phyloP scores from a whole-genome alignment of 2,888 invertebrate genomes.

The Chloroclysta siterata region DNA sequence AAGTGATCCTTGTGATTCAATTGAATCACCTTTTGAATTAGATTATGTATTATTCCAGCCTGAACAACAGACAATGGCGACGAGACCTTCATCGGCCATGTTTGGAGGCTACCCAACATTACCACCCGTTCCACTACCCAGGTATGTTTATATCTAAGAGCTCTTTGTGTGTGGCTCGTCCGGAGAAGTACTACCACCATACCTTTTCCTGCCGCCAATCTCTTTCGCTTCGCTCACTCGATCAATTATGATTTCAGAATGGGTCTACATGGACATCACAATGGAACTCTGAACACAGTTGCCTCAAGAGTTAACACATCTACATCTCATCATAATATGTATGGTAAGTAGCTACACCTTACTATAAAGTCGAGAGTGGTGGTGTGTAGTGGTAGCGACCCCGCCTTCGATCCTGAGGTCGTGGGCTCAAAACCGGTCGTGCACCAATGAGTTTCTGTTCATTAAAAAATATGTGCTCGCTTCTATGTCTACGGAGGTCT shows the following conservation, averaged over 20 bases:
- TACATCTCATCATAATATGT: slow-evolving; percentile 71
- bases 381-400: too few relatives aligned
- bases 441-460: background rate
- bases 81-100: slow-evolving; percentile 92
- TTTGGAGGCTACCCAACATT: slow-evolving; percentile 90
- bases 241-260: slow-evolving; percentile 55
- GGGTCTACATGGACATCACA: slow-evolving; percentile 75
- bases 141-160: slow-evolving; percentile 67
- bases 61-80: slow-evolving; percentile 70
- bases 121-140: slow-evolving; percentile 91
- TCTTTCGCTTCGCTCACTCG: too few relatives aligned
- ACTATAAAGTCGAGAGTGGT: too few relatives aligned
- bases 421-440: background rate
- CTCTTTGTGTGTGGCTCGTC: too few relatives aligned
- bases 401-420: background rate
- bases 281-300: slow-evolving; percentile 68
- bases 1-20: too few relatives aligned
- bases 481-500: too few relatives aligned
- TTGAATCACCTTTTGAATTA: too few relatives aligned
- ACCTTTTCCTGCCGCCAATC: too few relatives aligned
- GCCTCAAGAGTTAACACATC: slow-evolving; percentile 69
- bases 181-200: too few relatives aligned
- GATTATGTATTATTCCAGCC: slow-evolving; percentile 13
- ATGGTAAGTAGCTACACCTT: slow-evolving; percentile 56
- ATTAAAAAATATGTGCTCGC: too few relatives aligned